Conservation (phyloP, 2,113 vertebrate species). For the Chascanopsetta lugubris region DNA sequence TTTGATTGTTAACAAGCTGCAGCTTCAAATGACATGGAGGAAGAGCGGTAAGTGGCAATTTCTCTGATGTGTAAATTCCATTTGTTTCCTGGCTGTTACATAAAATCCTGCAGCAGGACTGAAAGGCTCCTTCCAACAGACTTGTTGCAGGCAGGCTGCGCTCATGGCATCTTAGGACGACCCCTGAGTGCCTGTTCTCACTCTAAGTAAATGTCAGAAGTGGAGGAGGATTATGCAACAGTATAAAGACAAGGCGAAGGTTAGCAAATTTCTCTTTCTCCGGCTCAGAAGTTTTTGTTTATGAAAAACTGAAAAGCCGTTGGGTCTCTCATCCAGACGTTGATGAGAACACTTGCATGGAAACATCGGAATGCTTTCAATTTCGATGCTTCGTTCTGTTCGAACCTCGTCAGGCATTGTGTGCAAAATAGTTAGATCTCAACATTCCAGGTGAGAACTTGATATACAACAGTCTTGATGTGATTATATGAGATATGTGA, state of each 20-base stretch:
- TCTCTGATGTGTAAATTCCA: background rate
- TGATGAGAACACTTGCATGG: background rate
- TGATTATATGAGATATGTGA: no score
- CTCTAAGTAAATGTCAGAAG: conserved; percentile 1
- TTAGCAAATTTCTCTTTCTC: background rate
- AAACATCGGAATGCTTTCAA: background rate
- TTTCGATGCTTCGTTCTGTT: background rate
- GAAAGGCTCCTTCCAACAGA: background rate
- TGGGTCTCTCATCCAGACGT: background rate
- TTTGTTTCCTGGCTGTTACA: background rate
- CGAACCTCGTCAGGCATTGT: no score
- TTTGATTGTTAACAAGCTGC: conserved; percentile 2
- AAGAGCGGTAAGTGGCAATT: background rate
- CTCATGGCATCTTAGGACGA: background rate
- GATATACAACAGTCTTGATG: no score
- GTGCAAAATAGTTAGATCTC: background rate
- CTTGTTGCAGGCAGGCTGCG: background rate
- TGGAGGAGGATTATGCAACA: background rate
- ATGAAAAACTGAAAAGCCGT: background rate
- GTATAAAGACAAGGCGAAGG: background rate
- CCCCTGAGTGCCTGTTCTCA: background rate
- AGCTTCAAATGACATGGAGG: background rate
- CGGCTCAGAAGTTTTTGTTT: background rate
- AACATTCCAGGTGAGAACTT: no score
- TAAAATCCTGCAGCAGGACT: background rate